These are phyloP conservation scores for Manacus vitellinus DNA, from an alignment of 2,113 vertebrate species.

Conservation along the genomic window DNA sequence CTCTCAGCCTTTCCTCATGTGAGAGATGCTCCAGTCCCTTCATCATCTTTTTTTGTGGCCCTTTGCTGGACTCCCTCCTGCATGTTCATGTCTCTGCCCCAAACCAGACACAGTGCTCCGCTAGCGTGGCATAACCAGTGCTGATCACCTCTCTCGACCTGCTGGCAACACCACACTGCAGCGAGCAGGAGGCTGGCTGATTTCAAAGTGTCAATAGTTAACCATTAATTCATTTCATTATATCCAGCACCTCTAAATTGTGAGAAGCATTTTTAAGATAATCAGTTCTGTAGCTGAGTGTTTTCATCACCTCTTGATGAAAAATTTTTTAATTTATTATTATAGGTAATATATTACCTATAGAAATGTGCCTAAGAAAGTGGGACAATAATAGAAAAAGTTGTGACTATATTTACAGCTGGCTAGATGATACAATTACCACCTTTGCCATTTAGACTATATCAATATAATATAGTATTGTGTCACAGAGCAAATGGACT, in stretches of 20 bases:
- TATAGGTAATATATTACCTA: background rate
- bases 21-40: background rate
- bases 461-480: background rate
- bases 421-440: background rate
- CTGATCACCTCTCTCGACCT: fast-evolving
- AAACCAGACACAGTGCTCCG: background rate
- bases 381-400: background rate
- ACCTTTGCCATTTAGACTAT: background rate
- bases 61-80: background rate
- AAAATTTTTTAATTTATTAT: background rate
- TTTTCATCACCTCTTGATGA: background rate
- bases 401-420: background rate
- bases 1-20: background rate
- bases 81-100: background rate
- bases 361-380: background rate
- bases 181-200: background rate
- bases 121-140: background rate
- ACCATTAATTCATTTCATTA: background rate
- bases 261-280: background rate
- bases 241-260: background rate
- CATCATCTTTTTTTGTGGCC: background rate
- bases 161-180: background rate
- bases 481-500: background rate
- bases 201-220: background rate
- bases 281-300: background rate